These are phyloP conservation scores for Neolamprologus brichardi DNA, from an alignment of 2,113 vertebrate genomes.

Conservation along the genomic window DNA sequence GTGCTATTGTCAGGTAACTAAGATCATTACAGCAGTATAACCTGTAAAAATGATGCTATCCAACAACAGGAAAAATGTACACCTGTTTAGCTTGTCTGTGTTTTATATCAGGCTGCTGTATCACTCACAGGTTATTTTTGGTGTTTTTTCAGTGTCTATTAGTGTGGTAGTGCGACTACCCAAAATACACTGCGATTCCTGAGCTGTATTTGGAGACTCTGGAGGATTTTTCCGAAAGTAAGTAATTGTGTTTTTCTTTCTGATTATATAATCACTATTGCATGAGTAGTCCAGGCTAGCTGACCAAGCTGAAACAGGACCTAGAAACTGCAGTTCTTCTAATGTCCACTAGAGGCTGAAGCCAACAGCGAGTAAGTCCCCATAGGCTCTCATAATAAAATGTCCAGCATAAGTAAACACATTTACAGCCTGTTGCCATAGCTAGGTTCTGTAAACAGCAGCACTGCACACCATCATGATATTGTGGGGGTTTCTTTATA, in stretches of 20 bases:
- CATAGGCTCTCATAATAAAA: neutral
- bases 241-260: neutral
- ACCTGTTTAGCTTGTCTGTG: neutral
- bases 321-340: neutral
- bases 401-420: neutral
- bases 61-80: neutral
- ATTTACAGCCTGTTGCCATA: neutral
- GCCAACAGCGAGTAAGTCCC: neutral
- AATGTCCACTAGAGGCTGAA: neutral
- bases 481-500: neutral
- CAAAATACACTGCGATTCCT: neutral
- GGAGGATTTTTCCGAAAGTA: neutral
- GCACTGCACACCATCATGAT: neutral
- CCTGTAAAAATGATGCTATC: neutral
- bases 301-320: neutral
- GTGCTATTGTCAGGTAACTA: neutral
- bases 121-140: neutral
- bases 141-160: neutral
- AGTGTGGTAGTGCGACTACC: fast-evolving
- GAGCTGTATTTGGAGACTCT: neutral
- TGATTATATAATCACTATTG: neutral
- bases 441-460: neutral
- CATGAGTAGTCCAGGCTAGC: neutral
- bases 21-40: neutral
- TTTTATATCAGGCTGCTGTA: neutral